Base-by-base conservation (phyloP, 2,797 vertebrate genomes). In the Lagorchestes hirsutus region DNA sequence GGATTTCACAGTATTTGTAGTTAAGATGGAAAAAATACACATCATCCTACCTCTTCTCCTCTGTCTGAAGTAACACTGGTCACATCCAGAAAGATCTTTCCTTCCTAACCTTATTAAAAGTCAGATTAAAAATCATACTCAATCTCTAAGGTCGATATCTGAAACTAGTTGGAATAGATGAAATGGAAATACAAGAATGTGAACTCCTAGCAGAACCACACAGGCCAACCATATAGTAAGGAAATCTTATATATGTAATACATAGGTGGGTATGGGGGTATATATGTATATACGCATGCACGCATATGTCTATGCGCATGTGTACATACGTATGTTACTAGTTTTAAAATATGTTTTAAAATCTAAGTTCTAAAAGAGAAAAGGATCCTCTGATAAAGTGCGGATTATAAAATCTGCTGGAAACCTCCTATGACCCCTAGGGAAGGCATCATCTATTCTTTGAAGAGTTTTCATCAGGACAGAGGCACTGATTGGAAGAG, bases 321-420 rank as follows among this genome's bases (percentile, higher is more conserved):
- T 67, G 16, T 40, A 67, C 14, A 46, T 46, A 46, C 1, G 27
- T 46, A 12, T 50, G 13, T 50, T 27, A 34, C 40, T 50, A 3
- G 50, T 87, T 50, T 54, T 96, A 56, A 91, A 29, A 74, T 74
- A 90, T 55, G 40, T 82, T 96, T 97, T 12, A 92, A 95, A 96
- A 91, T 91, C 2, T 9, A 92, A 52, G 34, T 92, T n/a, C 92
- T n/a, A 6, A 82, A 82, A 87, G 24, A 50, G 22, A 87, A 87
- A 87, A 87, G 22, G 40, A 50, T 87, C 74, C 90, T 34, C 90
- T 91, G 62, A 62, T n/a, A 94, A n/a, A 92, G 87, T 28, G 5
- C 92, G 95, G 97, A 95, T 87, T 67, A 91, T 2, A 94, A 93
- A 96, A 91, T 55, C 94, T 55, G 90, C 92, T 96, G 91, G 27